Evolutionary conservation across 2,888 invertebrate genomes (phyloP).

Genomic region (Melinaea menophilus): DNA sequence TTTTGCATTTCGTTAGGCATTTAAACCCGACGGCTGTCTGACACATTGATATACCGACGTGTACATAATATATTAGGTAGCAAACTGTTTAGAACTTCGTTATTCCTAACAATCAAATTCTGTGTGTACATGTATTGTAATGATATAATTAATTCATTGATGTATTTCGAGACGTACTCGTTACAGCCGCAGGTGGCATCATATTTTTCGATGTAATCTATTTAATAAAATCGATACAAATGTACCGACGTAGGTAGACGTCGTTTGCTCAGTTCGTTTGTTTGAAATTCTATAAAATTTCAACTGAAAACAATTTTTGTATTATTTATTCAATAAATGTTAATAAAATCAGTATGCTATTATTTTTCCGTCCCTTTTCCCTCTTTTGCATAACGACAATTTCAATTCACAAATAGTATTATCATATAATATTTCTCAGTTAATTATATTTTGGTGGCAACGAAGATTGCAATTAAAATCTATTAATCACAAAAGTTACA

Average conservation of each 20-base stretch:
- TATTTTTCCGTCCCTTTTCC: conserved; percentile 24
- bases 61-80: neutral
- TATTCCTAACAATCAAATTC: neutral
- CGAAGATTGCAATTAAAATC: too few species aligned
- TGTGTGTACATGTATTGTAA: conserved; percentile 20
- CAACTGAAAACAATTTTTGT: conserved; percentile 71
- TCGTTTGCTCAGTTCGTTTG: conserved; percentile 68
- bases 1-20: conserved; percentile 33
- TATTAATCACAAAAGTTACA: too few species aligned
- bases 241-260: conserved; percentile 50
- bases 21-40: conserved; percentile 23
- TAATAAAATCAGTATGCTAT: conserved; percentile 67
- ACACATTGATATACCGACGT: conserved; percentile 5
- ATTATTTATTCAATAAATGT: conserved; percentile 78
- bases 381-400: neutral
- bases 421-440: too few species aligned
- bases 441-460: too few species aligned
- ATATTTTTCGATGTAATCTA: conserved; percentile 63
- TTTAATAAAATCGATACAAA: conserved; percentile 47
- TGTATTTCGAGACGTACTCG: conserved; percentile 49
- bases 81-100: neutral
- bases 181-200: conserved; percentile 54
- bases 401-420: neutral
- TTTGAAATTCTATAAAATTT: conserved; percentile 62
- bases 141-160: conserved; percentile 49